Base-by-base conservation (phyloP, 2,113 vertebrate genomes). In the Sebastes schlegelii region DNA sequence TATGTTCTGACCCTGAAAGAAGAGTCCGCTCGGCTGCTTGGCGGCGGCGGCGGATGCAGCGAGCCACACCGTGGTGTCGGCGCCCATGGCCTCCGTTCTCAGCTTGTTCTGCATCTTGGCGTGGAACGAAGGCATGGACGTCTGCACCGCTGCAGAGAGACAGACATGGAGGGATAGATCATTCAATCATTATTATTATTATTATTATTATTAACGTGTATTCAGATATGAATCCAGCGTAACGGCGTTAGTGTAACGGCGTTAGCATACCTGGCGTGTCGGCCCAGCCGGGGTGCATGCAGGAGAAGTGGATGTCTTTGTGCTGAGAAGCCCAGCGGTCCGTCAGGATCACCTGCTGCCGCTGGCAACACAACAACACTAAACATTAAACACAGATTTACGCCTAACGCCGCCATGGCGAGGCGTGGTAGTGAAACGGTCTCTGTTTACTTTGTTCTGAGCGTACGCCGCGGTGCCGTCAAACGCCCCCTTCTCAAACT, bases 401-500 rank as follows among this genome's bases (percentile, higher is more conserved):
- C 34, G 34, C 34, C 34, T 34, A 34, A 34, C 34, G 34, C 34
- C 34, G 34, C 34, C 34, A 34, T 4, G 34, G 4, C 34, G 34
- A 34, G 34, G 34, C 34, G 34, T 34, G 34, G 34, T 34, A 34
- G 34, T 34, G 34, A 34, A 34, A 34, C 34, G 34, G 34, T 34
- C 34, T 34, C 34, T 34, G 34, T 34, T 34, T 34, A 34, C 97
- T 95, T 98, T 98, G 91, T 97, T 97, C 88, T 98, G 97, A 42
- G 97, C 96, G 42, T 97, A 97, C 52, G 92, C 96, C 96, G 96
- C 96, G 71, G 96, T 96, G 68, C 96, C 96, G 21, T 97, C 97
- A 80, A 97, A 97, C 0, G 93, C 66, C n/a, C 95, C 95, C 46
- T 68, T 96, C 91, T 87, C 95, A 0, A 94, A 95, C 93, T 98